These are phyloP conservation scores for Battus philenor DNA, from an alignment of 1,140 invertebrate species.

Conservation along the genomic window DNA sequence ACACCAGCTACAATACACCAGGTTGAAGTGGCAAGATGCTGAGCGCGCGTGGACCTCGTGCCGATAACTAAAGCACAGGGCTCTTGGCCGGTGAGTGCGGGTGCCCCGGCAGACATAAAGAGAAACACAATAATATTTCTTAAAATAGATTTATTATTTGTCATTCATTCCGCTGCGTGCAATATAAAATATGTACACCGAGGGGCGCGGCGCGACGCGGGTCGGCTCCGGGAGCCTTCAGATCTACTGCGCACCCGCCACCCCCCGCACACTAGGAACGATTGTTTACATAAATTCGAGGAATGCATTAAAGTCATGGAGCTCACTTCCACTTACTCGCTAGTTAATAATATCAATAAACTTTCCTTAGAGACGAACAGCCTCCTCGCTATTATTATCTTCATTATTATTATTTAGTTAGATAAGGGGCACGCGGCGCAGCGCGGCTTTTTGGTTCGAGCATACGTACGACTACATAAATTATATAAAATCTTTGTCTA, in stretches of 20 bases:
- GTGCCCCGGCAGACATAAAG: background rate
- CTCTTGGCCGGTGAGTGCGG: background rate
- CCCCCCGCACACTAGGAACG: background rate
- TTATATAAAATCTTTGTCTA: constrained; percentile 11
- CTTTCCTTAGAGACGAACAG: constrained; percentile 7
- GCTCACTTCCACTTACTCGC: constrained; percentile 3
- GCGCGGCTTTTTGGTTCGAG: constrained; percentile 5
- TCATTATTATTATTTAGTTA: too few relatives aligned
- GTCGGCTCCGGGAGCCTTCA: background rate
- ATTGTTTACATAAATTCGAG: constrained; percentile 8
- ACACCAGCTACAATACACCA: too few relatives aligned
- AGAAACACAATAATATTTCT: background rate
- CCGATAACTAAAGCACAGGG: background rate
- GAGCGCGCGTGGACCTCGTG: background rate
- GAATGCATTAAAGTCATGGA: constrained; percentile 17
- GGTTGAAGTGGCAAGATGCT: background rate
- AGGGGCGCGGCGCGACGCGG: background rate
- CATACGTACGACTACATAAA: constrained; percentile 5
- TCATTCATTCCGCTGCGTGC: too few relatives aligned
- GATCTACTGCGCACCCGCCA: background rate
- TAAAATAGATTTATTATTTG: background rate
- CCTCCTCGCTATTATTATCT: constrained; percentile 13
- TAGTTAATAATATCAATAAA: constrained; percentile 13
- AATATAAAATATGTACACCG: too few relatives aligned
- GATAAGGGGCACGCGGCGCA: background rate